A percentile compares a stretch with the other conserved stretches of the same genome.
Conservation (phyloP, 2,888 invertebrate species). For the Microctonus hyperodae region DNA sequence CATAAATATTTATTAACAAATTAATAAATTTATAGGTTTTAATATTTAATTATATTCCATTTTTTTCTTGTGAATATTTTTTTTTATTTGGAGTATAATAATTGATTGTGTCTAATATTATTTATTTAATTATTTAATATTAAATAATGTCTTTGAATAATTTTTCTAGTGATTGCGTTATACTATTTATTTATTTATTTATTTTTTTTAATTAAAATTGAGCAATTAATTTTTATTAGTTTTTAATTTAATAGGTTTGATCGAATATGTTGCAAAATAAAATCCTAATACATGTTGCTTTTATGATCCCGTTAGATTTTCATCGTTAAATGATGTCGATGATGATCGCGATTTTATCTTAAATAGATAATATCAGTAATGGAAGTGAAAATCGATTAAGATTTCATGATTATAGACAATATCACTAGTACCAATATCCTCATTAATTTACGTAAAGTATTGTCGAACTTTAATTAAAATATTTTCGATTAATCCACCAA, state of each 20-base stretch:
- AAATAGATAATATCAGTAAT: not conserved
- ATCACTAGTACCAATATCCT: no score
- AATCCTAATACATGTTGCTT: not conserved
- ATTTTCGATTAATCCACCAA: conserved; percentile 30
- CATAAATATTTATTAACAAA: not conserved
- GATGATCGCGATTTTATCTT: not conserved
- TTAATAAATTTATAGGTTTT: not conserved
- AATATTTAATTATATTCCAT: no score
- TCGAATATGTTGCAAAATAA: not conserved
- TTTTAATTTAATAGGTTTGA: not conserved
- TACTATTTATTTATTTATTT: not conserved
- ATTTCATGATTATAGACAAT: conserved; percentile 33
- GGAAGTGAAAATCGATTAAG: conserved; percentile 30
- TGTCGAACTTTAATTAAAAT: conserved; percentile 1
- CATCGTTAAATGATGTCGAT: not conserved
- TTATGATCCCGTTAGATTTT: not conserved
- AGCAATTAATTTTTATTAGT: not conserved
- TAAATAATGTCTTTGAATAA: not conserved
- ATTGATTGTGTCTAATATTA: no score
- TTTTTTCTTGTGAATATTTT: no score
- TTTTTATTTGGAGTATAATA: no score
- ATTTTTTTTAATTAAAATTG: not conserved
- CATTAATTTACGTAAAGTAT: conserved; percentile 12
- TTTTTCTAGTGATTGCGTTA: not conserved
- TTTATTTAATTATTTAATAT: not conserved